Conservation (phyloP, 2,113 vertebrate genomes). For the Hoplias malabaricus region DNA sequence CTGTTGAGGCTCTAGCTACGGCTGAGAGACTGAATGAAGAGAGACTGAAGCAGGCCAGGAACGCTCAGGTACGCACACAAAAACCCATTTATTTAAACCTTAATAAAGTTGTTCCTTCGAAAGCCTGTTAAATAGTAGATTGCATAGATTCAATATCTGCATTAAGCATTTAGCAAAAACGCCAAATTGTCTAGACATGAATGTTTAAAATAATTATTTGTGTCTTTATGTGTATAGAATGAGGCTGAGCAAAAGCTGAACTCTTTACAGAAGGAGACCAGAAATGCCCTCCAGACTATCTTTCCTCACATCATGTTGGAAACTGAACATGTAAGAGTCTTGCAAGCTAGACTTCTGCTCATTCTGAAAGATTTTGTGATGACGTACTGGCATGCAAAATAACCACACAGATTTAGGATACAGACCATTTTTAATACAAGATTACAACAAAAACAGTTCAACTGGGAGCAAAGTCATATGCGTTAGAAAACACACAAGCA, state of each 20-base stretch:
- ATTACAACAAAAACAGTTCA: too few species aligned
- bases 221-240: constrained; percentile 62
- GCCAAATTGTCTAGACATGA: background rate
- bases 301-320: constrained; percentile 63
- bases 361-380: too few species aligned
- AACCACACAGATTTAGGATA: too few species aligned
- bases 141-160: too few species aligned
- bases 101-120: too few species aligned
- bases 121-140: too few species aligned
- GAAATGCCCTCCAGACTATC: constrained; percentile 63
- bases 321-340: constrained; percentile 68
- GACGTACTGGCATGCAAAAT: too few species aligned
- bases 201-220: background rate
- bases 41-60: constrained; percentile 67
- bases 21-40: constrained; percentile 70
- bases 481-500: too few species aligned
- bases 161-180: too few species aligned
- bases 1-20: constrained; percentile 72
- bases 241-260: constrained; percentile 69
- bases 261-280: constrained; percentile 61
- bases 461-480: too few species aligned
- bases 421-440: too few species aligned
- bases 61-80: constrained; percentile 68
- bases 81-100: background rate
- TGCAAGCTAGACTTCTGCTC: too few species aligned